A percentile compares a stretch with the other conserved stretches of the same genome.
Evolutionary conservation across 2,113 vertebrate genomes (phyloP).

Genomic region (Scatophagus argus): DNA sequence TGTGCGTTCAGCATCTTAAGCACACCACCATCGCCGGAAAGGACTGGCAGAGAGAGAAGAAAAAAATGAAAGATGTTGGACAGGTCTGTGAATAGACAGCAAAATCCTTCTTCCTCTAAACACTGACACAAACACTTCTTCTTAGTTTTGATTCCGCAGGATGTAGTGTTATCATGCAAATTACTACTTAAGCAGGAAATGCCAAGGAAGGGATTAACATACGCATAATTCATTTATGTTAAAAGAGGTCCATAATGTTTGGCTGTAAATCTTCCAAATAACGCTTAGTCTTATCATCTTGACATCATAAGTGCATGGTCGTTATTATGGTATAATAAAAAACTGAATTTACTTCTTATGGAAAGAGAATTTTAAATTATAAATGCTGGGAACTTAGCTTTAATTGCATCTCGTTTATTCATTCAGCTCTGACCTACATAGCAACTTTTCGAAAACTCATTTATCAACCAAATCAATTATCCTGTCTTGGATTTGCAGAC

Average conservation of each 20-base stretch:
- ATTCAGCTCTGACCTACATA: constrained; percentile 64
- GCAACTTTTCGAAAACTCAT: constrained; percentile 53
- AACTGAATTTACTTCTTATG: constrained; percentile 16
- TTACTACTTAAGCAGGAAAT: constrained; percentile 57
- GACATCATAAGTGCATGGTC: constrained; percentile 16
- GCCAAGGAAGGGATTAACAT: constrained; percentile 57
- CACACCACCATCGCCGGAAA: constrained; percentile 39
- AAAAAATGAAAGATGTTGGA: constrained; percentile 56
- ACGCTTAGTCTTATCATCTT: constrained; percentile 39
- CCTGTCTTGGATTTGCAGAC: constrained; percentile 37
- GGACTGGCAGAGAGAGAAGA: constrained; percentile 35
- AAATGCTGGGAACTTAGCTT: constrained; percentile 41
- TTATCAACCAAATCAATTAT: constrained; percentile 61
- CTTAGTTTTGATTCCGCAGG: constrained; percentile 48
- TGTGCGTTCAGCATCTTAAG: constrained; percentile 66
- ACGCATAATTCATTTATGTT: constrained; percentile 54
- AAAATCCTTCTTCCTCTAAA: constrained; percentile 56
- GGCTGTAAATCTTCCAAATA: constrained; percentile 29
- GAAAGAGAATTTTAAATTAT: constrained; percentile 54
- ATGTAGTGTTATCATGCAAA: constrained; percentile 71
- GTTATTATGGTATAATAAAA: constrained; percentile 41
- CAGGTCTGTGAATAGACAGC: constrained; percentile 59
- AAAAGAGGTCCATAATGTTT: constrained; percentile 32
- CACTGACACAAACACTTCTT: constrained; percentile 43
- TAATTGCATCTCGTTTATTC: constrained; percentile 52